Percentiles rank a stretch among this genome's conserved stretches.
These are phyloP conservation scores for Phymatocera aterrima DNA, from an alignment of 2,888 invertebrate genomes.

Conservation along the genomic window DNA sequence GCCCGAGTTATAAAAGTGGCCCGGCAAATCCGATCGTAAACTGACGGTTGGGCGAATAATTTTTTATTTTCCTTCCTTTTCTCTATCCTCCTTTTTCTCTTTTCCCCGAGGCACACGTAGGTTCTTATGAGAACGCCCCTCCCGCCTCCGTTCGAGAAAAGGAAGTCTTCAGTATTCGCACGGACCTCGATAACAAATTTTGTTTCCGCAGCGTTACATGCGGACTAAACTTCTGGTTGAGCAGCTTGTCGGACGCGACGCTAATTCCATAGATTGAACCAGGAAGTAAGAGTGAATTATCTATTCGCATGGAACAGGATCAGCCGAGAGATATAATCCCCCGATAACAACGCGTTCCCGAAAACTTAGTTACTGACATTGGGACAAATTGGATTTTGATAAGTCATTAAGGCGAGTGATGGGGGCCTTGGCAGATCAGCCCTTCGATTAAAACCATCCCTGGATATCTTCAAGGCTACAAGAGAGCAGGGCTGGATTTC, in stretches of 20 bases:
- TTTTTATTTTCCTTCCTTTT: conserved; percentile 18
- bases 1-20: conserved; percentile 47
- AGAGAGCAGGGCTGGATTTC: conserved; percentile 5
- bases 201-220: background rate
- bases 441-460: conserved; percentile 34
- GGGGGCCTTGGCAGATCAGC: conserved; percentile 18
- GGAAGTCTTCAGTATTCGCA: background rate
- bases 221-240: background rate
- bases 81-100: background rate
- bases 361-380: conserved; percentile 42
- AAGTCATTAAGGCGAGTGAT: conserved; percentile 37
- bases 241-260: background rate
- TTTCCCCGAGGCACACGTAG: background rate
- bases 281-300: background rate
- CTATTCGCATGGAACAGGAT: background rate
- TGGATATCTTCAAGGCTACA: conserved; percentile 26
- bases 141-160: background rate
- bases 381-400: conserved; percentile 41
- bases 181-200: background rate
- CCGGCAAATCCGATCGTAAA: conserved; percentile 46
- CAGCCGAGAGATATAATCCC: conserved; percentile 17
- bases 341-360: conserved; percentile 26
- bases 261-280: background rate
- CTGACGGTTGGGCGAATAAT: conserved; percentile 32
- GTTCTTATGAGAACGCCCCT: background rate